Conservation (phyloP, 1,140 invertebrate species). For the Zelostemma sp. region DNA sequence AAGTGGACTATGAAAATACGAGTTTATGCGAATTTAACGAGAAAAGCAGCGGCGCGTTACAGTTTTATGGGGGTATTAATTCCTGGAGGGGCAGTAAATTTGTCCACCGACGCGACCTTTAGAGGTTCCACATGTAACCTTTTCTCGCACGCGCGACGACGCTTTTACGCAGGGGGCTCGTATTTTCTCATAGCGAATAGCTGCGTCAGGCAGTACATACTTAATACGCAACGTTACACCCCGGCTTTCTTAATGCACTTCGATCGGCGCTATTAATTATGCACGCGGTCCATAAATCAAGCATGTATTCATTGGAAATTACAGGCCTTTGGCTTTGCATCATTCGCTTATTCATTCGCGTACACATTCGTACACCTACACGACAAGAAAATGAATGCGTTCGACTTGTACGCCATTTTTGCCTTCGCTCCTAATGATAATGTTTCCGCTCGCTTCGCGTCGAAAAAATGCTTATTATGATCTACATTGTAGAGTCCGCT, state of each 20-base stretch:
- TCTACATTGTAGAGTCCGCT: not conserved
- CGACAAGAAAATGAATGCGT: too few species aligned
- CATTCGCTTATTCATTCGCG: not conserved
- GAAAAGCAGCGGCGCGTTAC: not conserved
- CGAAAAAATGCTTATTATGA: too few species aligned
- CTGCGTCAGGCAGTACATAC: conserved; percentile 39
- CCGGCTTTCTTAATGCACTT: conserved; percentile 45
- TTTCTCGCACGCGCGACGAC: conserved; percentile 36
- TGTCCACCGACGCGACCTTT: conserved; percentile 1
- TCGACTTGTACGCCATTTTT: too few species aligned
- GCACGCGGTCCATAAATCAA: conserved; percentile 51
- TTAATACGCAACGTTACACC: conserved; percentile 43
- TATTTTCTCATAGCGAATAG: conserved; percentile 39
- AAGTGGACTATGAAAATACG: not conserved
- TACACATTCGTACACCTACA: not conserved
- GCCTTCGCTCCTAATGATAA: too few species aligned
- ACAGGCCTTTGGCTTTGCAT: conserved; percentile 10
- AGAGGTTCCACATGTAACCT: conserved; percentile 32
- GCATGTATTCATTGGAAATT: conserved; percentile 20
- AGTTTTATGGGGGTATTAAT: conserved; percentile 1
- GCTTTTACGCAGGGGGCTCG: conserved; percentile 33
- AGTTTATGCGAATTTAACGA: conserved; percentile 1
- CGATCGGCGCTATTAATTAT: conserved; percentile 55
- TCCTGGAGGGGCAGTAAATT: conserved; percentile 4
- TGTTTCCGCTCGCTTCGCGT: too few species aligned